phyloP scores from a whole-genome alignment of 2,888 invertebrate genomes.

The Alentia gelatinosa region DNA sequence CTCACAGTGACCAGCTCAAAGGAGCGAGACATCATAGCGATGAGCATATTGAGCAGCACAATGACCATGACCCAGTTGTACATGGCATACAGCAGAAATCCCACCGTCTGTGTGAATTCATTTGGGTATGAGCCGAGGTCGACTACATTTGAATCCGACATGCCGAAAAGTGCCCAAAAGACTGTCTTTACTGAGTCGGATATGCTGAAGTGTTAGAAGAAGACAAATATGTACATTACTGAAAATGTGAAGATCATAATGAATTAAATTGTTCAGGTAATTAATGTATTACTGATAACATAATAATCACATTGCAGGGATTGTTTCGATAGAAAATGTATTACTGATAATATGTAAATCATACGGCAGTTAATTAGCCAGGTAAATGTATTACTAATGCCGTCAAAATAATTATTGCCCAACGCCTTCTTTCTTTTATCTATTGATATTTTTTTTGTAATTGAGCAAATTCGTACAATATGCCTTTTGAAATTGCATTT shows the following conservation, averaged over 20 bases:
- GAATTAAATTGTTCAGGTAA: not conserved
- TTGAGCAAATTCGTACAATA: no score
- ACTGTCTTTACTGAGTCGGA: not conserved
- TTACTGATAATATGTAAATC: no score
- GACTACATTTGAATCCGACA: not conserved
- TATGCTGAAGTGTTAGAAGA: not conserved
- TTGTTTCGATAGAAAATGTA: no score
- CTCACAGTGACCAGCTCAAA: slow-evolving; percentile 17
- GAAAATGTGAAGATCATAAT: not conserved
- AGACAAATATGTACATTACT: not conserved
- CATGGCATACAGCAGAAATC: not conserved
- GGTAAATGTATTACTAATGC: no score
- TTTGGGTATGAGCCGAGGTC: not conserved
- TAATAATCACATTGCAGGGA: no score
- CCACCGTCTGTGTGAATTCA: not conserved
- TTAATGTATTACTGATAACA: not conserved
- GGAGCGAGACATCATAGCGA: slow-evolving; percentile 15
- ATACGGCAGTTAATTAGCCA: no score
- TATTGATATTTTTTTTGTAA: no score
- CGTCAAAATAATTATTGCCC: no score
- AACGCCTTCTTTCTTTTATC: no score
- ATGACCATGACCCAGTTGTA: slow-evolving; percentile 14
- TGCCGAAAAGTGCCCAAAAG: slow-evolving; percentile 1
- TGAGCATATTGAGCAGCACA: slow-evolving; percentile 29
- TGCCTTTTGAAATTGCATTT: no score